phyloP scores from a whole-genome alignment of 2,797 vertebrate species.

The Coregonus ussuriensis region DNA sequence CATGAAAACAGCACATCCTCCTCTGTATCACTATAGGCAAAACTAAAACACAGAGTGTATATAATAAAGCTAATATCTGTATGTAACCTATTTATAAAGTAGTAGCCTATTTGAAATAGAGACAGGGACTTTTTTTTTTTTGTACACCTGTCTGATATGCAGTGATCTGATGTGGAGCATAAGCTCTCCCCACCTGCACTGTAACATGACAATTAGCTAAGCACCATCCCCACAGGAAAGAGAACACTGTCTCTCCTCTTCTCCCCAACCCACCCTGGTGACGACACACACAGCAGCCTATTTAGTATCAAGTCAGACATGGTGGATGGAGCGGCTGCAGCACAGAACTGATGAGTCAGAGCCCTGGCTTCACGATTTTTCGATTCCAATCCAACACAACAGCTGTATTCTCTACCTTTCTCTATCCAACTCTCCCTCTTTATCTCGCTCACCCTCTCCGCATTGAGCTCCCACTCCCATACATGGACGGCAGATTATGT shows the following conservation, averaged over 20 bases:
- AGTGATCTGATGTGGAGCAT: constrained; percentile 36
- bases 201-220: constrained; percentile 52
- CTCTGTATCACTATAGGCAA: not conserved
- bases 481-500: constrained; percentile 66
- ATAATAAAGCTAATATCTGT: not conserved
- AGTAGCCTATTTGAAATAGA: not conserved
- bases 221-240: constrained; percentile 63
- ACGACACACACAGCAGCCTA: constrained; percentile 49
- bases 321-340: constrained; percentile 38
- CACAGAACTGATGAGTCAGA: constrained; percentile 80
- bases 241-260: constrained; percentile 41
- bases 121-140: not conserved
- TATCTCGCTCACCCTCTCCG: constrained; percentile 29
- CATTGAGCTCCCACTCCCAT: constrained; percentile 9
- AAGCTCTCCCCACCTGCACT: constrained; percentile 53
- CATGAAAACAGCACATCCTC: not conserved
- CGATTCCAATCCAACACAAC: constrained; percentile 72
- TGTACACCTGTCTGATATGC: constrained; percentile 7
- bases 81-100: no score
- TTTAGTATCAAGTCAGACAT: constrained; percentile 63
- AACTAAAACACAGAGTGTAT: not conserved
- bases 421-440: constrained; percentile 32
- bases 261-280: constrained; percentile 40
- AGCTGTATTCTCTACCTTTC: constrained; percentile 66
- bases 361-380: constrained; percentile 74